Conservation (phyloP, 2,888 invertebrate species). For the Chrysopilus asiliformis region DNA sequence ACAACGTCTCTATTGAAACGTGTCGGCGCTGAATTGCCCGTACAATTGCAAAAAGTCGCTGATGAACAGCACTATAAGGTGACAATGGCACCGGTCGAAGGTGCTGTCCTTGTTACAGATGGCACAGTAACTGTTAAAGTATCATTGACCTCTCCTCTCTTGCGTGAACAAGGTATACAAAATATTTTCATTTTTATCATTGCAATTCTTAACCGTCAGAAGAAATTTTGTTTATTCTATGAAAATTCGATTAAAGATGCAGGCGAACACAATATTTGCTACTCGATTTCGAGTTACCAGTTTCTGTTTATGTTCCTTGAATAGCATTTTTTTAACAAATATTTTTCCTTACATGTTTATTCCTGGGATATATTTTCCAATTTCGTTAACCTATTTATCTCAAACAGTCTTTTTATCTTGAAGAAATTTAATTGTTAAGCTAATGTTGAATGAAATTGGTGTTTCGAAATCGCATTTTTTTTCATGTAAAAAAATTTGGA, state of each 20-base stretch:
- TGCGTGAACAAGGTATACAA: constrained; percentile 65
- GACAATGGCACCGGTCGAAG: constrained; percentile 69
- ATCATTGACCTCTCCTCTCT: constrained; percentile 82
- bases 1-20: constrained; percentile 75
- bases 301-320: constrained; percentile 14
- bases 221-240: no score
- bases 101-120: constrained; percentile 72
- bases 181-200: no score
- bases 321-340: constrained; percentile 4
- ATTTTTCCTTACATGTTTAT: background rate
- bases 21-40: constrained; percentile 72
- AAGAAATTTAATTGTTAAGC: background rate
- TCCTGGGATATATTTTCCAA: no score
- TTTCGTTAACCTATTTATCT: no score
- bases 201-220: no score
- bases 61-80: constrained; percentile 70
- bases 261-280: no score
- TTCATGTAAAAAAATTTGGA: background rate
- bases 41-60: constrained; percentile 58
- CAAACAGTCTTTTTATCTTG: background rate
- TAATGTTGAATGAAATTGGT: constrained; percentile 16
- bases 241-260: background rate
- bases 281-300: constrained; percentile 21
- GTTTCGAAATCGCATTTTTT: constrained; percentile 18
- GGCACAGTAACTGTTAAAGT: constrained; percentile 69